Evolutionary conservation across 2,113 vertebrate species (phyloP).

Genomic region (Sylvia atricapilla): DNA sequence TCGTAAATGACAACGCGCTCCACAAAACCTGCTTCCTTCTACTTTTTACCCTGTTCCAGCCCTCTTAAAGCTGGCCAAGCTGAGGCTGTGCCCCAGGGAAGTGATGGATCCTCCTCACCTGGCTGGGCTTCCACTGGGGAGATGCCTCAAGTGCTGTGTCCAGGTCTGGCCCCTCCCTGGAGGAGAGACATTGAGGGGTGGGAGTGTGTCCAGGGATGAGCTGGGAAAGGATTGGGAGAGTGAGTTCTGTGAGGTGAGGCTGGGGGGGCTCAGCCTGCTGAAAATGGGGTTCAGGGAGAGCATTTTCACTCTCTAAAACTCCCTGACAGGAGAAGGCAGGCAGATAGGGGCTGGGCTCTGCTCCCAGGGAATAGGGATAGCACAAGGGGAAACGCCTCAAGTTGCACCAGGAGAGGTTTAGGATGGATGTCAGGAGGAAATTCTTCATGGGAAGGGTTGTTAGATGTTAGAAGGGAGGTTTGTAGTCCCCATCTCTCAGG

Average conservation of each 20-base stretch:
- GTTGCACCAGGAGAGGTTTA: neutral
- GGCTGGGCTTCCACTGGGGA: neutral
- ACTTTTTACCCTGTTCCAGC: rapidly evolving
- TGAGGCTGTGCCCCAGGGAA: neutral
- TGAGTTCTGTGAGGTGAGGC: neutral
- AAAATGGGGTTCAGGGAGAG: neutral
- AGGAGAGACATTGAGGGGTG: neutral
- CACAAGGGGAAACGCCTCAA: neutral
- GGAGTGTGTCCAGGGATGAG: neutral
- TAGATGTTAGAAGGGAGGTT: neutral
- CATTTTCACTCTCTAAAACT: neutral
- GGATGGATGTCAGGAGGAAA: neutral
- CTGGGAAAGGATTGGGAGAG: neutral
- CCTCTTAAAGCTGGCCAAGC: neutral
- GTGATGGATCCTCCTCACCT: neutral
- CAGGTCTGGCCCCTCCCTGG: neutral
- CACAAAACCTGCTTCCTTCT: neutral
- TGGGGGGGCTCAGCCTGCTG: neutral
- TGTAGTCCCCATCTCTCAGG: neutral
- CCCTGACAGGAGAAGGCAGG: neutral
- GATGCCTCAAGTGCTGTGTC: neutral
- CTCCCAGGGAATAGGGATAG: neutral
- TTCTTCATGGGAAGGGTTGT: neutral
- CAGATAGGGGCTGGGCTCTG: rapidly evolving
- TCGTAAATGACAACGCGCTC: rapidly evolving